A percentile compares a stretch with the other conserved stretches of the same genome.
These are phyloP conservation scores for Entelurus aequoreus DNA, from an alignment of 2,113 vertebrate species.

Conservation along the genomic window DNA sequence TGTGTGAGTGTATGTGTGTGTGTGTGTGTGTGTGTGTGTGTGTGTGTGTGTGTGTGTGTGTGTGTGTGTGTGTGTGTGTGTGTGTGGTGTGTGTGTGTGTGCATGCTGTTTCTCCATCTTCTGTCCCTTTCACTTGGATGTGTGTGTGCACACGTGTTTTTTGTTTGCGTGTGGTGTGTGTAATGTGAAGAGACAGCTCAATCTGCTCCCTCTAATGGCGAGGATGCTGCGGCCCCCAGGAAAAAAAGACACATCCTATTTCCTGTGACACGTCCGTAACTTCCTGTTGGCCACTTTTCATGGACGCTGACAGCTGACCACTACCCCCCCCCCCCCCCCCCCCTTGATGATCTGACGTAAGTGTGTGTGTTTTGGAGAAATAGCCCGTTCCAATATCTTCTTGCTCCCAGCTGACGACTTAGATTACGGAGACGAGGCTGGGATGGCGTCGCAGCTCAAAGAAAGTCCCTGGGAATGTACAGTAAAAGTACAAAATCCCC, in stretches of 20 bases:
- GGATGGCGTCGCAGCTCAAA: conserved; percentile 37
- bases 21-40: no score
- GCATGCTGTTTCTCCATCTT: conserved; percentile 23
- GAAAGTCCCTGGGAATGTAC: not conserved
- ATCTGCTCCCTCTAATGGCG: conserved; percentile 61
- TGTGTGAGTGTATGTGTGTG: no score
- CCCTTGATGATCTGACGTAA: conserved; percentile 45
- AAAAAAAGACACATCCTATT: conserved; percentile 66
- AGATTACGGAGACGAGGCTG: conserved; percentile 43
- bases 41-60: no score
- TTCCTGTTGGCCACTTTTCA: conserved; percentile 59
- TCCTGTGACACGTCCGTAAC: conserved; percentile 65
- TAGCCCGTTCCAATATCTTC: conserved; percentile 22
- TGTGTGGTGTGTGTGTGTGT: not conserved
- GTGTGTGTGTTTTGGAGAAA: conserved; percentile 22
- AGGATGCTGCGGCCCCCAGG: conserved; percentile 38
- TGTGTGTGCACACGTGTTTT: conserved; percentile 7
- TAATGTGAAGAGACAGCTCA: conserved; percentile 64
- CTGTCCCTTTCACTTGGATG: conserved; percentile 16
- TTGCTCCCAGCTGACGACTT: conserved; percentile 34
- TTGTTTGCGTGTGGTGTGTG: conserved; percentile 24
- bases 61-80: not conserved
- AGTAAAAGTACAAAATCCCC: not conserved
- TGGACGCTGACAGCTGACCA: conserved; percentile 14
- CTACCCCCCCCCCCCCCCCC: conserved; percentile 5